Conservation (phyloP, 2,888 invertebrate species). For the Autographa gamma region DNA sequence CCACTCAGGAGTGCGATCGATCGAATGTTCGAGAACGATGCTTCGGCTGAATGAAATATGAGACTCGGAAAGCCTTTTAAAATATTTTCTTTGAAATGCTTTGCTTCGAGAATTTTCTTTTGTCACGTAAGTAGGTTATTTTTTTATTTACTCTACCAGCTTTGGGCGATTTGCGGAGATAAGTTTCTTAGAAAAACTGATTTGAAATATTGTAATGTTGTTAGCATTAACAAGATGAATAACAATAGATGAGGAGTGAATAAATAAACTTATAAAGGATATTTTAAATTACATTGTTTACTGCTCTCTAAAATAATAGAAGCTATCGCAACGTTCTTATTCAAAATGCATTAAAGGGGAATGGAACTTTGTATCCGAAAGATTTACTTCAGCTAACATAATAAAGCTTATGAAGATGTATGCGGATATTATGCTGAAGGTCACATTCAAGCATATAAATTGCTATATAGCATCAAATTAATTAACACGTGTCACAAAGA, state of each 20-base stretch:
- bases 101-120: conserved; percentile 28
- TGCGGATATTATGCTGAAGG: conserved; percentile 10
- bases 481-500: neutral
- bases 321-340: neutral
- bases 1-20: conserved; percentile 43
- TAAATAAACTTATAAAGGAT: neutral
- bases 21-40: conserved; percentile 28
- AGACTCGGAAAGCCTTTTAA: conserved; percentile 56
- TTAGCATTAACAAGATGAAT: neutral
- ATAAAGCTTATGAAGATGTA: neutral
- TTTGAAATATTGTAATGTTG: neutral
- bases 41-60: conserved; percentile 56
- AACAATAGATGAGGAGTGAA: neutral
- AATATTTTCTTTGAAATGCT: conserved; percentile 49
- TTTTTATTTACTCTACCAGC: conserved; percentile 15
- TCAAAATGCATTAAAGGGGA: neutral
- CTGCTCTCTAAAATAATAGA: neutral
- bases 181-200: conserved; percentile 10
- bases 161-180: conserved; percentile 7
- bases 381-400: neutral
- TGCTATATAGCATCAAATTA: neutral
- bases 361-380: conserved; percentile 1
- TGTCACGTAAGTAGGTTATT: conserved; percentile 13
- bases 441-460: neutral
- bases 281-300: neutral